Evolutionary conservation across 2,113 vertebrate genomes (phyloP).

Genomic region (Oceanodroma tethys): DNA sequence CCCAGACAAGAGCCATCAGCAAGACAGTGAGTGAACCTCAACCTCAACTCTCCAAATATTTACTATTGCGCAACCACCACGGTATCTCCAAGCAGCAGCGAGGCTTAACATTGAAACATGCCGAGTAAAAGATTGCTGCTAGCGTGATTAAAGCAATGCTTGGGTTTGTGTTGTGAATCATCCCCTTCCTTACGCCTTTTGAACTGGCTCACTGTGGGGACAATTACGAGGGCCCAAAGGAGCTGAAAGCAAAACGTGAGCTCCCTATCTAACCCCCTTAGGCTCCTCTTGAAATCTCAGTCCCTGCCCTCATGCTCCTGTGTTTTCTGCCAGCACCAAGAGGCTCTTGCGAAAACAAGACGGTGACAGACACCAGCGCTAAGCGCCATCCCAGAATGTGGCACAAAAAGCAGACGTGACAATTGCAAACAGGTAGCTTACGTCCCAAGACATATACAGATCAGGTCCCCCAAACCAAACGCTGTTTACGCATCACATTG

Average conservation of each 20-base stretch:
- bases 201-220: not conserved
- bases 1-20: not conserved
- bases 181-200: not conserved
- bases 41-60: not conserved
- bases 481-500: not conserved
- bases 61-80: not conserved
- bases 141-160: not conserved
- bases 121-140: not conserved
- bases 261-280: too few relatives aligned
- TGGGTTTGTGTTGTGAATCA: not conserved
- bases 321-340: not conserved
- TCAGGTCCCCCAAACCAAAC: not conserved
- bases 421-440: not conserved
- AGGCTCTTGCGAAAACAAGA: not conserved
- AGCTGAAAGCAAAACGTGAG: not conserved
- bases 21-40: not conserved
- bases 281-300: not conserved
- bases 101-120: not conserved
- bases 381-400: not conserved
- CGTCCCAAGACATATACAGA: not conserved
- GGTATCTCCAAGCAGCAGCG: not conserved
- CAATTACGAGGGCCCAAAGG: not conserved
- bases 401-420: not conserved
- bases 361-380: accelerated
- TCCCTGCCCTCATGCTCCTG: not conserved